A percentile compares a stretch with the other conserved stretches of the same genome.
phyloP scores from a whole-genome alignment of 2,113 vertebrate species.

The Solea senegalensis region DNA sequence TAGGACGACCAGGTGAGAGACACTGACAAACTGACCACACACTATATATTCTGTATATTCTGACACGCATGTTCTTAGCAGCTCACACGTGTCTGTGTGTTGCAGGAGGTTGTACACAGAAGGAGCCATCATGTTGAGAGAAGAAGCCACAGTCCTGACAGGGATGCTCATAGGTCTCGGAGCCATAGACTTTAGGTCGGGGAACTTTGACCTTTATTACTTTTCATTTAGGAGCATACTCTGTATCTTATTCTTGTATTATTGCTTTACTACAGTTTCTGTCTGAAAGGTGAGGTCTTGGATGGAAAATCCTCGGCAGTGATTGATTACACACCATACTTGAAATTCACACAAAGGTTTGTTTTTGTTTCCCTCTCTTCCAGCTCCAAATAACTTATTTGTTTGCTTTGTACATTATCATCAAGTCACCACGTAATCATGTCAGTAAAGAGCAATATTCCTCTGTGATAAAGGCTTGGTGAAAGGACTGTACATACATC shows the following conservation, averaged over 20 bases:
- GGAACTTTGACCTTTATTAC: slow-evolving; percentile 36
- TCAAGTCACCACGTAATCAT: no score
- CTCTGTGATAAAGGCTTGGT: no score
- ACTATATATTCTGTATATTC: no score
- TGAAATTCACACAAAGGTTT: slow-evolving; percentile 98
- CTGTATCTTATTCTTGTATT: neutral
- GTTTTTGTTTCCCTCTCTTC: neutral
- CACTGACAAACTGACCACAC: no score
- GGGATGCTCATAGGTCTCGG: slow-evolving; percentile 96
- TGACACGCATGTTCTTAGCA: neutral
- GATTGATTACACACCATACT: slow-evolving; percentile 95
- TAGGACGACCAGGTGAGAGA: slow-evolving; percentile 89
- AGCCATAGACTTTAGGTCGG: slow-evolving; percentile 98
- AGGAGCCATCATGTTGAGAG: slow-evolving; percentile 93
- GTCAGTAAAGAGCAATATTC: no score
- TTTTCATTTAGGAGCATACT: neutral
- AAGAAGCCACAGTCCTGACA: slow-evolving; percentile 91
- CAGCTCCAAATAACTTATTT: no score
- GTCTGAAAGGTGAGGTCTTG: slow-evolving; percentile 93
- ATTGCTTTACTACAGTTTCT: slow-evolving; percentile 84
- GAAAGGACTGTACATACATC: no score
- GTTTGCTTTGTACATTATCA: no score
- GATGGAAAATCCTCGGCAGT: slow-evolving; percentile 91
- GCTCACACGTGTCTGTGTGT: slow-evolving; percentile 12
- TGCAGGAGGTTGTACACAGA: slow-evolving; percentile 92